Conservation (phyloP, 2,113 vertebrate genomes). For the Aegypius monachus region DNA sequence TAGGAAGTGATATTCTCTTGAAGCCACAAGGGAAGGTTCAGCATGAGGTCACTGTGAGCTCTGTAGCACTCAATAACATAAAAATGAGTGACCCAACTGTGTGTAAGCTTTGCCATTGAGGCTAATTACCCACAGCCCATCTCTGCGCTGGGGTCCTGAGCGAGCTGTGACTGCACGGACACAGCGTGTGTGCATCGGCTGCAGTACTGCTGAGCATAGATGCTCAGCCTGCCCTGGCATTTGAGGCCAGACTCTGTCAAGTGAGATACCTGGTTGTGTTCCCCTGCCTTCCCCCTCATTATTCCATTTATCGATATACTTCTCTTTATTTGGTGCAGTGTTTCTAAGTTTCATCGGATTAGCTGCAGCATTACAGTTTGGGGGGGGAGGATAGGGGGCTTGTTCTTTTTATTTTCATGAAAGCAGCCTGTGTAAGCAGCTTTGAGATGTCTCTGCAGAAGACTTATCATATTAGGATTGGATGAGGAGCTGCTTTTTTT, state of each 20-base stretch:
- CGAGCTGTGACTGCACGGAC: background rate
- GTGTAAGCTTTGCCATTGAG: background rate
- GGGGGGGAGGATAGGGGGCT: background rate
- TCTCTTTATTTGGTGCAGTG: background rate
- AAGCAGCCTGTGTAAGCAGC: background rate
- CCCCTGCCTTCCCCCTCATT: background rate
- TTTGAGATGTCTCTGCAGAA: background rate
- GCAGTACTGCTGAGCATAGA: accelerated
- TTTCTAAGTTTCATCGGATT: background rate
- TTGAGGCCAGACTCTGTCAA: too few species aligned
- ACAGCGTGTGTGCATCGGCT: accelerated
- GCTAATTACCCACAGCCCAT: too few species aligned
- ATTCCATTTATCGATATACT: background rate
- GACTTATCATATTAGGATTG: background rate
- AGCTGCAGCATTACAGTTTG: background rate
- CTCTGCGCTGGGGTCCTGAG: accelerated
- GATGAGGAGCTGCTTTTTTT: background rate
- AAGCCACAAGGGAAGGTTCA: background rate
- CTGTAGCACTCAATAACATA: background rate
- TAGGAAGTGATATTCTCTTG: background rate
- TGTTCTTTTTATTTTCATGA: background rate
- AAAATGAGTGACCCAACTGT: background rate
- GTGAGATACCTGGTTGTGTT: too few species aligned
- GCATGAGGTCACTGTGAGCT: background rate
- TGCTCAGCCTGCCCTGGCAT: background rate